A percentile compares a stretch with the other conserved stretches of the same genome.
Conservation (phyloP, 2,888 invertebrate genomes). For the Quadriops clusia region DNA sequence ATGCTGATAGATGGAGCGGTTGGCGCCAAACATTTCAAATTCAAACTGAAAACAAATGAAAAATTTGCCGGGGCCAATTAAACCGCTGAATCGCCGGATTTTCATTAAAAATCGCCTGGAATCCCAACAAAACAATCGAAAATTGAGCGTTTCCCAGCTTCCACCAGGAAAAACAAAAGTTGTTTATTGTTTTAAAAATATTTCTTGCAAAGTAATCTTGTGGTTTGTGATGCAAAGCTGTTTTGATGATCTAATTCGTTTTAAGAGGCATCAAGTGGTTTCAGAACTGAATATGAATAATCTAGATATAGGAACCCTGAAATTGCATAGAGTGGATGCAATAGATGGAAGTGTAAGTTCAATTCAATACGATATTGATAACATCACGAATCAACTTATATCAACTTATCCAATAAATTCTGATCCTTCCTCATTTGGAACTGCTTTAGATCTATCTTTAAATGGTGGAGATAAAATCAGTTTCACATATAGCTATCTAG, state of each 20-base stretch:
- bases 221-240: slow-evolving; percentile 25
- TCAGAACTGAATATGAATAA: slow-evolving; percentile 23
- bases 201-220: not conserved
- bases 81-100: too few species aligned
- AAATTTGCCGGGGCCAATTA: too few species aligned
- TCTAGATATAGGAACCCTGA: slow-evolving; percentile 26
- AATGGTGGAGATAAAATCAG: slow-evolving; percentile 17
- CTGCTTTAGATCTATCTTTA: slow-evolving; percentile 7
- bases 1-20: too few species aligned
- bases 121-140: too few species aligned
- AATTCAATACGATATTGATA: slow-evolving; percentile 26
- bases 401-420: slow-evolving; percentile 22
- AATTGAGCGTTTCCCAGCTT: too few species aligned
- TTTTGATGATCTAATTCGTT: slow-evolving; percentile 24
- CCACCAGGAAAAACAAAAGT: slow-evolving; percentile 12
- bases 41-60: too few species aligned
- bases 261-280: slow-evolving; percentile 26
- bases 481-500: slow-evolving; percentile 20
- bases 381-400: slow-evolving; percentile 24
- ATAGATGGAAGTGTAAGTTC: slow-evolving; percentile 24
- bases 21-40: too few species aligned
- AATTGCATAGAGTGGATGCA: slow-evolving; percentile 24
- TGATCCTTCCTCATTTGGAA: slow-evolving; percentile 4
- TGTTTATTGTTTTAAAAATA: slow-evolving; percentile 9
- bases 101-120: too few species aligned